Evolutionary conservation across 2,797 vertebrate species (phyloP), one percentile per base, ranked within the genome.

Genomic region (Hemitrygon akajei): DNA sequence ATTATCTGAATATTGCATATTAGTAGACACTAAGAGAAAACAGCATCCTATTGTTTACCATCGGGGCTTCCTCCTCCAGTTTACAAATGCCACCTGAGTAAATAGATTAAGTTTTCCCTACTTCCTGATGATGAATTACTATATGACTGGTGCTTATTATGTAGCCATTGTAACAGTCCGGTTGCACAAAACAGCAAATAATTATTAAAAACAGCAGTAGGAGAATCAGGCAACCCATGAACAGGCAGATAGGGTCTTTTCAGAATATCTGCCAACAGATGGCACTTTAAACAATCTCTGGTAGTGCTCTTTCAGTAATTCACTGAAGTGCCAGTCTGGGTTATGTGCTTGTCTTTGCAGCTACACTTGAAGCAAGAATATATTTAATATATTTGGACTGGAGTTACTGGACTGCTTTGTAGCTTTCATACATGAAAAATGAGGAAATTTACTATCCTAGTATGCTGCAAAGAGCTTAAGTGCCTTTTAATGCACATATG

Each of bases 1-100:
- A 58, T 86, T 86, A 60, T 86, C 82, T 27, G 1, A 86, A 11
- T 86, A 86, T 86, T 60, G 22, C 82, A 86, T 86, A 86, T 86
- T 30, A 27, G 25, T 60, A 86, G 56, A 3, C 12, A 60, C 56
- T 60, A 86, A 60, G 40, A 47, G 47, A 84, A 47, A 56, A 25
- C 0, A 58, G 22, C 47, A 58, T 20, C 25, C 82, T 58, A 7
- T 60, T 86, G 25, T 58, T 58, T 22, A 60, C 56, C 82, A 86
- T 30, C 16, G 10, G 22, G 11, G 27, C 25, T 58, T 86, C 25
- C 9, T 30, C 34, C 27, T 27, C 22, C 30, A 22, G 20, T 86
- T 86, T 86, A 56, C 14, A 56, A 27, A 27, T 86, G 82, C 56
- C 56, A 10, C 18, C 27, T 25, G 56, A 60, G 22, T 86, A 11